phyloP scores from a whole-genome alignment of 2,888 invertebrate genomes.

The Byasa hedistus region DNA sequence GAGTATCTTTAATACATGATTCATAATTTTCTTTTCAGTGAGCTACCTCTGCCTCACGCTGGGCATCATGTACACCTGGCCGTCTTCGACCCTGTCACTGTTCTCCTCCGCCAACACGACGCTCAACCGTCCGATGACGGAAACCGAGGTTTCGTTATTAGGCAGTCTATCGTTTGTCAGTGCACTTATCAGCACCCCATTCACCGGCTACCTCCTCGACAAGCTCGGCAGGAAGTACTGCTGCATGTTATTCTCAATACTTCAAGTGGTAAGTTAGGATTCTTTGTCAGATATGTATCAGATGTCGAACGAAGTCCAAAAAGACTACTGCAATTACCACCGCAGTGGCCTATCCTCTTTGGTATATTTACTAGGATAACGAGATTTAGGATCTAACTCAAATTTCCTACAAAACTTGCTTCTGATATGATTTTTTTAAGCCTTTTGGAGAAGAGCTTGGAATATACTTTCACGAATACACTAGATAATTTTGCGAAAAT shows the following conservation, averaged over 20 bases:
- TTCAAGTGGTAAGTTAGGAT: conserved; percentile 50
- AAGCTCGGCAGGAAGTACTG: conserved; percentile 52
- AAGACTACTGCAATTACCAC: neutral
- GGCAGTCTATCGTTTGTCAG: conserved; percentile 57
- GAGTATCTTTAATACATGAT: neutral
- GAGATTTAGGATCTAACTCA: too few relatives aligned
- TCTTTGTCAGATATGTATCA: too few relatives aligned
- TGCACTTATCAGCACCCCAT: conserved; percentile 49
- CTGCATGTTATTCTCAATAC: conserved; percentile 40
- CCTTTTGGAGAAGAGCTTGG: too few relatives aligned
- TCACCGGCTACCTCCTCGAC: conserved; percentile 47
- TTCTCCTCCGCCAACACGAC: conserved; percentile 58
- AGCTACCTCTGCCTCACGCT: conserved; percentile 51
- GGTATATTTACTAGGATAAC: too few relatives aligned
- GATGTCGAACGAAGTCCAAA: neutral
- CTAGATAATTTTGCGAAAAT: too few relatives aligned
- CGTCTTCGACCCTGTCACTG: conserved; percentile 53
- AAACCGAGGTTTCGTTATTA: conserved; percentile 51
- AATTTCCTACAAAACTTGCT: too few relatives aligned
- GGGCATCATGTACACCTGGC: conserved; percentile 59
- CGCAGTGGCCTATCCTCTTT: too few relatives aligned
- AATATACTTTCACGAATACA: too few relatives aligned
- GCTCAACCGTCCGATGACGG: conserved; percentile 54
- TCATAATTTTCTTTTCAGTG: conserved; percentile 37
- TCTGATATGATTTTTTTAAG: too few relatives aligned